Base-by-base conservation (phyloP, 2,888 invertebrate genomes). In the Lathronympha strigana region DNA sequence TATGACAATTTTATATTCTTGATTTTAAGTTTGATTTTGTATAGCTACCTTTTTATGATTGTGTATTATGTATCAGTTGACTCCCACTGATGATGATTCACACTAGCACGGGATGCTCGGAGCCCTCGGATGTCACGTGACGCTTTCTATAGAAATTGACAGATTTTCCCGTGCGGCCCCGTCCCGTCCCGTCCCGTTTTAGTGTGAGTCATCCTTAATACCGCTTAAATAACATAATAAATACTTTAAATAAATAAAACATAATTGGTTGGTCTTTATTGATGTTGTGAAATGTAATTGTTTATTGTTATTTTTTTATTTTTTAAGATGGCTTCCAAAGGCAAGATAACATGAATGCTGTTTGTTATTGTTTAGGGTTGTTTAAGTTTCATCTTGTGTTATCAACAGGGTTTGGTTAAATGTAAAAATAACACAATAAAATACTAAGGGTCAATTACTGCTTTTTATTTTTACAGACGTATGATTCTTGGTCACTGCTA, bases 291-390 rank as follows among this genome's bases (percentile, higher is more conserved):
- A 58, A 6, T 40, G 31, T 53, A n/a, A 57, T 49, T 55, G 50
- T 67, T 67, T 55, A 53, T 63, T 50, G 53, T 63, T 61, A 61
- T 61, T 50, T 49, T 63, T 67, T 47, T 47, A 47, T 23, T 57
- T 45, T 49, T 58, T 43, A 63, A 43, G 17, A 49, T 43, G 15
- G 54, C 54, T 47, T 54, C 25, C 36, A 47, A 47, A 54, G 17
- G 38, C 40, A 9, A 13, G 0, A 33, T 21, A 17, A n/a, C 43
- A 57, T 57, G 9, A 55, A 28, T 13, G 17, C 4, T 11, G 15
- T 55, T 17, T 55, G 57, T 57, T 57, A 57, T 43, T 43, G 43
- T 57, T 57, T 38, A 60, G 13, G 45, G 25, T 45, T 38, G 62
- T 55, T 55, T 53, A 64, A 45, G 58, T 58, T 45, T 51, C 47